Conservation (phyloP, 1,140 invertebrate species). For the Apis dorsata region DNA sequence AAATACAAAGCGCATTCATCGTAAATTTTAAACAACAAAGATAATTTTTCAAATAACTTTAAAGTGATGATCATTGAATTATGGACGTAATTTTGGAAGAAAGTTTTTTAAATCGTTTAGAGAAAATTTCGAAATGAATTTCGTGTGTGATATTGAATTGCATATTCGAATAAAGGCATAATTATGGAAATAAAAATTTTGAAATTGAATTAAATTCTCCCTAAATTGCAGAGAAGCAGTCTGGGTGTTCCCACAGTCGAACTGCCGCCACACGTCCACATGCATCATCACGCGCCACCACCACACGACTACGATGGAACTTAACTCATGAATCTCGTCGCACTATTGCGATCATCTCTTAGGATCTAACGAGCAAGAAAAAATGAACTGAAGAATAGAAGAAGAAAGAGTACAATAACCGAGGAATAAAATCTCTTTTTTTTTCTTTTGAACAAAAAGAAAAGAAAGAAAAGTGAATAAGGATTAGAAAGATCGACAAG, state of each 20-base stretch:
- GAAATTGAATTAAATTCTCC: too few species aligned
- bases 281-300: constrained; percentile 74
- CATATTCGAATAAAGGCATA: too few species aligned
- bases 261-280: constrained; percentile 77
- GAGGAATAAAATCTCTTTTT: too few species aligned
- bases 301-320: constrained; percentile 75
- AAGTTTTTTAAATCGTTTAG: too few species aligned
- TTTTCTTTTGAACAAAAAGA: not conserved
- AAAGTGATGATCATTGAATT: too few species aligned
- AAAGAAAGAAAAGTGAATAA: not conserved
- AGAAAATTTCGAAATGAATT: too few species aligned
- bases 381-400: not conserved
- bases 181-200: too few species aligned
- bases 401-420: not conserved
- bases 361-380: not conserved
- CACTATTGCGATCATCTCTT: not conserved
- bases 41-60: too few species aligned
- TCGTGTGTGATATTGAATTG: too few species aligned
- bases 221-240: constrained; percentile 73
- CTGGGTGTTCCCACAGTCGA: constrained; percentile 75
- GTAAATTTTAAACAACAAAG: too few species aligned
- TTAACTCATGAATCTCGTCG: constrained; percentile 26
- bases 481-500: not conserved
- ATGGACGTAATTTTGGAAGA: too few species aligned
- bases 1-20: too few species aligned